Evolutionary conservation across 2,113 vertebrate genomes (phyloP).

Genomic region (Menura novaehollandiae): DNA sequence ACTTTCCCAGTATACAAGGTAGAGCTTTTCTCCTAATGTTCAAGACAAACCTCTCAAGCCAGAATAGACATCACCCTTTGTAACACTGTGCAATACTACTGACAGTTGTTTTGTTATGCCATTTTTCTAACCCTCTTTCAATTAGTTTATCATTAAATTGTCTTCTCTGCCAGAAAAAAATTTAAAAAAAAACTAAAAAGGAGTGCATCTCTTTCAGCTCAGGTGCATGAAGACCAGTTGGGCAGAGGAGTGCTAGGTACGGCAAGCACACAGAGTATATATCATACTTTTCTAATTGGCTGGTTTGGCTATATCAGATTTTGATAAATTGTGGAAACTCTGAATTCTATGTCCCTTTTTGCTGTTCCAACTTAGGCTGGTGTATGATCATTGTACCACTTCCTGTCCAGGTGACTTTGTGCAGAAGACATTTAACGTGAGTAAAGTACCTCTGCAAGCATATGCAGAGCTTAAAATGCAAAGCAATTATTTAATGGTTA

Average conservation of each 20-base stretch:
- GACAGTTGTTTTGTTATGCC: neutral
- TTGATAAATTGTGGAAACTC: neutral
- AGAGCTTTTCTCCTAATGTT: neutral
- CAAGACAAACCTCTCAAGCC: neutral
- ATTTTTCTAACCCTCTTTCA: neutral
- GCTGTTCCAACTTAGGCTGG: neutral
- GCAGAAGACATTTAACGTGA: neutral
- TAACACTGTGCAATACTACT: neutral
- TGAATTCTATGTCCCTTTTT: neutral
- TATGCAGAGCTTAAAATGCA: neutral
- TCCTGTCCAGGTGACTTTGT: neutral
- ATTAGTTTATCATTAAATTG: neutral
- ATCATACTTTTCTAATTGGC: neutral
- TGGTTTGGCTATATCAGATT: neutral
- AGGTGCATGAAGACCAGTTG: neutral
- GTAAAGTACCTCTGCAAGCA: neutral
- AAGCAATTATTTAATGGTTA: neutral
- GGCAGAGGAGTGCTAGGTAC: neutral
- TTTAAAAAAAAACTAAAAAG: neutral
- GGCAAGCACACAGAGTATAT: rapidly evolving
- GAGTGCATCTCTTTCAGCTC: neutral
- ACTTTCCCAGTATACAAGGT: neutral
- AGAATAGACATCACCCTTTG: neutral
- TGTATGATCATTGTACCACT: neutral
- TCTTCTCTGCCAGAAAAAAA: neutral